These are phyloP conservation scores for Melipona quadrifasciata DNA, from an alignment of 1,140 invertebrate genomes.

Conservation along the genomic window DNA sequence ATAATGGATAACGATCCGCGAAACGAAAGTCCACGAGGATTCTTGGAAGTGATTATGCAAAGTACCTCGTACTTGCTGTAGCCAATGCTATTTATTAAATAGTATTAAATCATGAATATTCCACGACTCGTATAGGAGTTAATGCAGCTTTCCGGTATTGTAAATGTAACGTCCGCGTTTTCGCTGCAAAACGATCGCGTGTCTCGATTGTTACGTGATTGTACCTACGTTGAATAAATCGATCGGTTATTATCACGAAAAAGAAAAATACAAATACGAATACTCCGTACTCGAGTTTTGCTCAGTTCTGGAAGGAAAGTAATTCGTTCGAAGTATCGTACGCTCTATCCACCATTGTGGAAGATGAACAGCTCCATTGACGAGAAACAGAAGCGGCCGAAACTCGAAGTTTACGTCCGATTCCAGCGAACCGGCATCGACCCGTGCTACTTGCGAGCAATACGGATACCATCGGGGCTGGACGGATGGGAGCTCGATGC, in stretches of 20 bases:
- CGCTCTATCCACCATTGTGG: neutral
- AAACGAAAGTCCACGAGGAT: neutral
- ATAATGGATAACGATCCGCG: slow-evolving; percentile 27
- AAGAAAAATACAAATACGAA: neutral
- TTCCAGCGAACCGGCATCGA: neutral
- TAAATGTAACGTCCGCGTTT: neutral
- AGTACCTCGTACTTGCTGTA: neutral
- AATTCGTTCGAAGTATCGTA: neutral
- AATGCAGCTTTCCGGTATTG: neutral
- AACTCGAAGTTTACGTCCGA: slow-evolving; percentile 3
- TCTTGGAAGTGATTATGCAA: slow-evolving; percentile 17
- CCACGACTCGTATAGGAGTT: neutral
- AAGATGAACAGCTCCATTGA: slow-evolving; percentile 22
- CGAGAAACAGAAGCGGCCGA: neutral
- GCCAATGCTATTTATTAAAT: neutral
- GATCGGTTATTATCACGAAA: neutral
- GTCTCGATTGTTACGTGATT: no score
- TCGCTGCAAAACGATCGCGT: neutral
- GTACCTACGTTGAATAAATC: neutral
- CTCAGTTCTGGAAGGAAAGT: neutral
- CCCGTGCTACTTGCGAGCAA: neutral
- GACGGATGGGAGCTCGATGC: neutral
- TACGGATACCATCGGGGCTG: neutral
- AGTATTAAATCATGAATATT: neutral
- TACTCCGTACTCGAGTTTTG: neutral